Evolutionary conservation across 2,113 vertebrate genomes (phyloP), one percentile per base, ranked within the genome.

Genomic region (Piliocolobus tephrosceles): DNA sequence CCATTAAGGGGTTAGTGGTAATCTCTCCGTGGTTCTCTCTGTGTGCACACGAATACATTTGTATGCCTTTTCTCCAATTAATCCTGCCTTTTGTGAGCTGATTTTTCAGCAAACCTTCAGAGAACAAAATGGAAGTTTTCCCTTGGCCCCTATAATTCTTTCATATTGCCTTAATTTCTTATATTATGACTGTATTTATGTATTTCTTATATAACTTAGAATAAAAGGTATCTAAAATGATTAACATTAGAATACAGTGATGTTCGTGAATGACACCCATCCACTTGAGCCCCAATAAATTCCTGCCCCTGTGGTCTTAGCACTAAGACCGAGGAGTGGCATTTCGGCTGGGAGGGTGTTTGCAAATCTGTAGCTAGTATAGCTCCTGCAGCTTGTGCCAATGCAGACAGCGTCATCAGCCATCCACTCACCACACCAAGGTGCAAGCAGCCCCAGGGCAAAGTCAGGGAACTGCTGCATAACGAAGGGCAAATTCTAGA

Each of bases 201-300:
- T 45, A 12, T 64, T 80, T 92, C 20, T 90, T 76, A 43, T 1
- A 4, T 66, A 40, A 83, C 55, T 92, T 68, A 94, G 76, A 93
- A 58, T 35, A 55, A 47, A 40, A 83, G 78, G 17, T 75, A 82
- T 73, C 43, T 68, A 40, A 38, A 81, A 32, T 27, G 11, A 40
- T 76, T 88, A 68, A 95, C 68, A 40, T 57, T 27, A 93, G 43
- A 89, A 52, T 83, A 91, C 70, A 84, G 9, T 22, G 14, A 45
- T 83, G 58, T 18, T 85, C 6, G 12, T 25, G 55, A n/a, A 70
- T n/a, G 38, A 3, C n/a, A 73, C 30, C 23, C 8, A 18, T 68
- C 32, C 5, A 9, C 75, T 57, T 32, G 55, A 32, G 25, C 32
- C 23, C 35, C 32, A 25, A 1, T 40, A 83, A 61, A 23, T 66